Evolutionary conservation across 2,888 invertebrate species (phyloP).

Genomic region (Drosophila cracens): DNA sequence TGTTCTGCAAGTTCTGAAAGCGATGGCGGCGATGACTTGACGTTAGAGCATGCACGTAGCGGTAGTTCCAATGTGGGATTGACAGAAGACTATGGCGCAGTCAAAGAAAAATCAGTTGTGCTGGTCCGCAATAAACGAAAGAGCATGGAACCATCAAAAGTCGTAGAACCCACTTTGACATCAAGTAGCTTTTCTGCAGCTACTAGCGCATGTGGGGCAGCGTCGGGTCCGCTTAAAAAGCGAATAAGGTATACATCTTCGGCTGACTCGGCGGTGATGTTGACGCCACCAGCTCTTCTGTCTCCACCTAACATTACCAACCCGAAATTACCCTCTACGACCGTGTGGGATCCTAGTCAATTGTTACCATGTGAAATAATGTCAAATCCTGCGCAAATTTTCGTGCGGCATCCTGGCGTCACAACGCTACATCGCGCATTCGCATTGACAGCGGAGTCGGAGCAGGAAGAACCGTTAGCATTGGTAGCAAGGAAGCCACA

Average conservation of each 20-base stretch:
- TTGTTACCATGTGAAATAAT: constrained; percentile 84
- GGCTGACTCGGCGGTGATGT: constrained; percentile 76
- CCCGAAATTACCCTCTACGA: constrained; percentile 14
- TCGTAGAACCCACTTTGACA: constrained; percentile 81
- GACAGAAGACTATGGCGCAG: constrained; percentile 88
- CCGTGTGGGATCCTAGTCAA: constrained; percentile 88
- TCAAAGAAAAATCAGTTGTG: constrained; percentile 87
- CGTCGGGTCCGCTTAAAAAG: constrained; percentile 89
- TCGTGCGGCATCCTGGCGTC: constrained; percentile 84
- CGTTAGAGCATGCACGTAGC: constrained; percentile 84
- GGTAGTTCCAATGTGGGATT: constrained; percentile 86
- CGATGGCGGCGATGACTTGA: constrained; percentile 88
- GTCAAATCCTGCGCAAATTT: constrained; percentile 85
- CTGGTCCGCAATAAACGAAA: constrained; percentile 88
- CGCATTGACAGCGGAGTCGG: constrained; percentile 55
- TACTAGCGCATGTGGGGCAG: constrained; percentile 26
- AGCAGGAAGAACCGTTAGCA: constrained; percentile 88
- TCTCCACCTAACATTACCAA: constrained; percentile 70
- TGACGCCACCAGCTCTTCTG: constrained; percentile 85
- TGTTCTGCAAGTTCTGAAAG: constrained; percentile 87
- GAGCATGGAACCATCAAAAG: constrained; percentile 88
- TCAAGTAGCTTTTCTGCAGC: background rate
- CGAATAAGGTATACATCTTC: constrained; percentile 87
- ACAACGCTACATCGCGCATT: constrained; percentile 83
- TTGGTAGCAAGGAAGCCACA: constrained; percentile 86